Evolutionary conservation across 37 sponge, comb jelly and placozoan species (phyloP).

Genomic region (Eunapius fragilis): DNA sequence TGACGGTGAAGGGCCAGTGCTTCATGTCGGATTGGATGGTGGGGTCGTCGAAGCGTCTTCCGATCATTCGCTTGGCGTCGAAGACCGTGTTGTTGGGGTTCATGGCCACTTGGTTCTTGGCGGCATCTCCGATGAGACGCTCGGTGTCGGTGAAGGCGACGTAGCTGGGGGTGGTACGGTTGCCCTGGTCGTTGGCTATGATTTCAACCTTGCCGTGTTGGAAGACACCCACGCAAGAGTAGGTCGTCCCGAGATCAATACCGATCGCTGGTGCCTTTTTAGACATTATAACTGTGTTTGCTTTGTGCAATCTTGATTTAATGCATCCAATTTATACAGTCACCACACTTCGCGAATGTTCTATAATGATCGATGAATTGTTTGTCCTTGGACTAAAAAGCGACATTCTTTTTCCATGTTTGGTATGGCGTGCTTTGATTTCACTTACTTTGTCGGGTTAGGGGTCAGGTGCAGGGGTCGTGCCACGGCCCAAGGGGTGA

Average conservation of each 20-base stretch:
- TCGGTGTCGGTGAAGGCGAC: conserved; percentile 96
- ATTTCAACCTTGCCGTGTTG: conserved; percentile 96
- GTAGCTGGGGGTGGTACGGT: conserved; percentile 96
- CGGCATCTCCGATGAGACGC: conserved; percentile 90
- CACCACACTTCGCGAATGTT: no score
- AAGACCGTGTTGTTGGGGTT: conserved; percentile 90
- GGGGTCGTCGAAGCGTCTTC: conserved; percentile 78
- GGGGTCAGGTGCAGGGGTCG: no score
- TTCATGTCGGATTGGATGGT: conserved; percentile 79
- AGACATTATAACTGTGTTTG: no score
- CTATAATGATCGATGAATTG: no score
- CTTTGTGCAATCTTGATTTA: no score
- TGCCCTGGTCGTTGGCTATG: conserved; percentile 92
- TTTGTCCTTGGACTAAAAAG: no score
- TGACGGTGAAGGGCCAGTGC: conserved; percentile 94
- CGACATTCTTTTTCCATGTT: no score
- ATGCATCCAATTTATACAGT: no score
- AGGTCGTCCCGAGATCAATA: conserved; percentile 94
- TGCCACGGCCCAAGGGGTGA: no score
- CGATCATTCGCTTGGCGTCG: conserved; percentile 95
- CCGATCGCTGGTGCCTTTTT: conserved; percentile 78
- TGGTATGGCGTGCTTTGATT: no score
- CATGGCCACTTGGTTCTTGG: conserved; percentile 86
- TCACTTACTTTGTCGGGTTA: no score
- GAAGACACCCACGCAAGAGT: conserved; percentile 93